phyloP scores from a whole-genome alignment of 2,113 vertebrate species.

The Butorides virescens region DNA sequence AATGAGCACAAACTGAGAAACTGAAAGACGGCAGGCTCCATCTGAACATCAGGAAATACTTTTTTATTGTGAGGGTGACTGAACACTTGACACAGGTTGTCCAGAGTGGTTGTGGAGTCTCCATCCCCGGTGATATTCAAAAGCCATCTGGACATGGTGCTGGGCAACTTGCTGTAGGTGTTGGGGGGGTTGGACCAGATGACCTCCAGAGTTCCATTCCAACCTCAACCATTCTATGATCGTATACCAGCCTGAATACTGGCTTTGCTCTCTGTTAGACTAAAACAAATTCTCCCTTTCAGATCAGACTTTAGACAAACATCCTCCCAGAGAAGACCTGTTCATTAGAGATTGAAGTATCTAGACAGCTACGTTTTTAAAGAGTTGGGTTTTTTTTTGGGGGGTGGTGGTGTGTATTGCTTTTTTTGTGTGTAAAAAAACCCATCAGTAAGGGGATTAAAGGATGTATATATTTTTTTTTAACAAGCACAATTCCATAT shows the following conservation, averaged over 20 bases:
- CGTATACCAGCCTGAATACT: not conserved
- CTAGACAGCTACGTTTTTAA: not conserved
- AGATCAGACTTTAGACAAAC: not conserved
- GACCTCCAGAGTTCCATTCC: fast-evolving
- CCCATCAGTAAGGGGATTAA: not conserved
- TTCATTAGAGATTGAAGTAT: not conserved
- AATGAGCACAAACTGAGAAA: not conserved
- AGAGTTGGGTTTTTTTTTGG: not conserved
- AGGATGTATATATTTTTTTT: not conserved
- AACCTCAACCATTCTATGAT: not conserved
- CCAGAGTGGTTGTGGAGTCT: not conserved
- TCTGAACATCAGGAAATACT: not conserved
- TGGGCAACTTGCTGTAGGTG: not conserved
- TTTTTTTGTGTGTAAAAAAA: not conserved
- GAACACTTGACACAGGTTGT: not conserved
- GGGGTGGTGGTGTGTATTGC: not conserved
- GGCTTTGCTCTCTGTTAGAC: not conserved
- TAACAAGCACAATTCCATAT: conserved; percentile 11
- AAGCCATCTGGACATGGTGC: not conserved
- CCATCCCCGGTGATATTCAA: not conserved
- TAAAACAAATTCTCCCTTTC: not conserved
- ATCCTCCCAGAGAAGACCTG: not conserved
- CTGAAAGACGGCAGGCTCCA: not conserved
- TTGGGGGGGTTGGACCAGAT: fast-evolving
- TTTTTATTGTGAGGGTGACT: not conserved